A percentile compares a stretch with the other conserved stretches of the same genome.
These are phyloP conservation scores for Dusona sp. DNA, from an alignment of 2,888 invertebrate species.

Conservation along the genomic window DNA sequence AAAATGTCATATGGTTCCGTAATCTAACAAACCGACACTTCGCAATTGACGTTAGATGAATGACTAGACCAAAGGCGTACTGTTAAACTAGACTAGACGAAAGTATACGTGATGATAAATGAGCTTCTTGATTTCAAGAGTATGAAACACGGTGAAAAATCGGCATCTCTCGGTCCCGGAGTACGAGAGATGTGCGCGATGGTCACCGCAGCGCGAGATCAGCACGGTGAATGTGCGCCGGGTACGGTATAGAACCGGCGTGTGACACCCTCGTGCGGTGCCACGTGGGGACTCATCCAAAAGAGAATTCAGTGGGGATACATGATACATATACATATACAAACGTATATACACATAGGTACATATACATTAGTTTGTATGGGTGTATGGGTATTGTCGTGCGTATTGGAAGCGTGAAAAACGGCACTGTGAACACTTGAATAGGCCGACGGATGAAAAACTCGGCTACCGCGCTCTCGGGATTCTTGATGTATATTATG, in stretches of 20 bases:
- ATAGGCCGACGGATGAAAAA: conserved; percentile 79
- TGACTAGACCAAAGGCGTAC: conserved; percentile 47
- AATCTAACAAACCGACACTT: conserved; percentile 21
- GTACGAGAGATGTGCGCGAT: conserved; percentile 50
- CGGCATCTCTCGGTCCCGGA: background rate
- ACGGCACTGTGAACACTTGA: conserved; percentile 80
- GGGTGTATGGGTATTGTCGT: conserved; percentile 52
- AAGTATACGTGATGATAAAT: conserved; percentile 5
- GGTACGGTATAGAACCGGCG: conserved; percentile 71
- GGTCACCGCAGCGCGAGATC: conserved; percentile 77
- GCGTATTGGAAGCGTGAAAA: conserved; percentile 78
- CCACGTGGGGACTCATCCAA: conserved; percentile 80
- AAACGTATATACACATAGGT: conserved; percentile 44
- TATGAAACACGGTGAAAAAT: conserved; percentile 36
- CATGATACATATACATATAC: conserved; percentile 41
- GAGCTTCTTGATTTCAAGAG: background rate
- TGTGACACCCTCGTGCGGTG: conserved; percentile 71
- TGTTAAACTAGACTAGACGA: conserved; percentile 47
- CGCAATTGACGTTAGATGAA: conserved; percentile 29
- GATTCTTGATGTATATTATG: conserved; percentile 67
- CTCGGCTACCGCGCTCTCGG: conserved; percentile 77
- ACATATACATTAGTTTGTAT: conserved; percentile 1
- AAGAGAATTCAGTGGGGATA: conserved; percentile 79
- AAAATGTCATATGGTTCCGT: background rate
- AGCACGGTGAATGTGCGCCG: conserved; percentile 76